A percentile compares a stretch with the other conserved stretches of the same genome.
These are phyloP conservation scores for Aurelia aurita DNA, from an alignment of 30 jellyfish, hydroid and myxozoan genomes.

Conservation along the genomic window DNA sequence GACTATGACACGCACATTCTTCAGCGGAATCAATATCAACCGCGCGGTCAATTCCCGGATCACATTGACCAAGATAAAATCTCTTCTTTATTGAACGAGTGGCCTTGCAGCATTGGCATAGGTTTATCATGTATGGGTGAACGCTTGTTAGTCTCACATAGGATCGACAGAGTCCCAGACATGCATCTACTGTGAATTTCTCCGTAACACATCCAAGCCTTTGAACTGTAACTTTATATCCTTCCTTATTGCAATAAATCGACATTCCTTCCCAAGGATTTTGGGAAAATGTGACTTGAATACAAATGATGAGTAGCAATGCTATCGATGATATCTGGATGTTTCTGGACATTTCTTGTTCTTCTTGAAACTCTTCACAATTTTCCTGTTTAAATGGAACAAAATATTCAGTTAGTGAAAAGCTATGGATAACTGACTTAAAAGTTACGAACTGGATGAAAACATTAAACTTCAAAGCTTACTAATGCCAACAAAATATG, in stretches of 20 bases:
- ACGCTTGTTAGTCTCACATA: constrained; percentile 10
- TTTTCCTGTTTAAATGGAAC: no score
- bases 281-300: background rate
- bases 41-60: constrained; percentile 19
- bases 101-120: constrained; percentile 66
- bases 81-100: constrained; percentile 1
- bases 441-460: no score
- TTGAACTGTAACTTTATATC: background rate
- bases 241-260: constrained; percentile 35
- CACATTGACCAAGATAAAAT: constrained; percentile 22
- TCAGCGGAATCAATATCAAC: constrained; percentile 46
- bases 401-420: no score
- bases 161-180: constrained; percentile 58
- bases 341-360: background rate
- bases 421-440: no score
- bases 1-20: constrained; percentile 41
- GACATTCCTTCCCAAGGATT: constrained; percentile 60
- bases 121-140: constrained; percentile 39
- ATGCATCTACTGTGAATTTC: constrained; percentile 16
- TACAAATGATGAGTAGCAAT: background rate
- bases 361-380: no score
- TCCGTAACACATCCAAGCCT: constrained; percentile 28
- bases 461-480: no score
- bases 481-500: no score
- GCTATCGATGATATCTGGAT: background rate